Conservation (phyloP, 2,888 invertebrate species). For the Yponomeuta plumbellus region DNA sequence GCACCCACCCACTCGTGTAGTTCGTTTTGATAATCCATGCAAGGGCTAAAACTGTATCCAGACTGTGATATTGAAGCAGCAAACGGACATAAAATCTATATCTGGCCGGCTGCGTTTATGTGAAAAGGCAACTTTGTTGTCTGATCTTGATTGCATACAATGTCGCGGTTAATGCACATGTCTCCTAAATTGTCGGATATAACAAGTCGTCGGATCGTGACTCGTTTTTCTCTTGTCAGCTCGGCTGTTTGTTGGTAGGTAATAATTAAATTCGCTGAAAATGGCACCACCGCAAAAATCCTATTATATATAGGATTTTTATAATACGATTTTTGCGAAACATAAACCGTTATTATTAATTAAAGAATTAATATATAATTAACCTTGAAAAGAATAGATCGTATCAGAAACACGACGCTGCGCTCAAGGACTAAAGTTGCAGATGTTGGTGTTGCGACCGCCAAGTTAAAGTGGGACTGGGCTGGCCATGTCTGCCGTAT, state of each 20-base stretch:
- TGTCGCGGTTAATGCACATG: constrained; percentile 32
- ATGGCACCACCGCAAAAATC: no score
- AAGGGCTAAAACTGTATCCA: neutral
- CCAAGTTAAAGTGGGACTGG: no score
- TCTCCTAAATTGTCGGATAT: constrained; percentile 58
- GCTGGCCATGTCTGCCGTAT: no score
- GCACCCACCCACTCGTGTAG: neutral
- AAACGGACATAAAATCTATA: constrained; percentile 37
- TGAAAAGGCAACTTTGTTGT: constrained; percentile 37
- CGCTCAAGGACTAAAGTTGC: no score
- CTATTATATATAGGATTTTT: no score
- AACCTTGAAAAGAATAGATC: no score
- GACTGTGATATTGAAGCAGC: neutral
- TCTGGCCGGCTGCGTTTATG: constrained; percentile 21
- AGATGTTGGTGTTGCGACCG: no score
- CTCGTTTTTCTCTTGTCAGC: constrained; percentile 22
- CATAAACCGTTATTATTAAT: no score
- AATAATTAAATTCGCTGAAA: constrained; percentile 21
- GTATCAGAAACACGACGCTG: no score
- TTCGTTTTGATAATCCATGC: neutral
- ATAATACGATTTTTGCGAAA: no score
- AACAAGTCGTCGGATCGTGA: constrained; percentile 32
- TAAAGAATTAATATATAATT: no score
- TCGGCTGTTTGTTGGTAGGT: neutral
- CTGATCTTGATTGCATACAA: constrained; percentile 30